Percentiles rank a stretch among this genome's conserved stretches.
Conservation (phyloP, 1,140 invertebrate species). For the Drosophila serrata region DNA sequence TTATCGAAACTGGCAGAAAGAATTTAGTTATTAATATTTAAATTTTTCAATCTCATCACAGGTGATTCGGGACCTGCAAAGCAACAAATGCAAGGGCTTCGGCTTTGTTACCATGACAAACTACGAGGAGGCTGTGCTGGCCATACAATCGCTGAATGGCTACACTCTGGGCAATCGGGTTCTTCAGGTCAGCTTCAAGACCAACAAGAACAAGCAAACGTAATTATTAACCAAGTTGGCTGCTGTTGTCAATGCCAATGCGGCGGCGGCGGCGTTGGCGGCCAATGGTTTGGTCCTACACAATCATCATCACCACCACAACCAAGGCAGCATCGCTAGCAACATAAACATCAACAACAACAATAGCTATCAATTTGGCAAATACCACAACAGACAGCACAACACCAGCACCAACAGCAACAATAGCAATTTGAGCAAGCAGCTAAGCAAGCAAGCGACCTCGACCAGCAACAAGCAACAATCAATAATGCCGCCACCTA, state of each 20-base stretch:
- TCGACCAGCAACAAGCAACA: slow-evolving; percentile 53
- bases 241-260: slow-evolving; percentile 85
- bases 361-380: slow-evolving; percentile 50
- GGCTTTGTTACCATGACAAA: slow-evolving; percentile 99
- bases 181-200: slow-evolving; percentile 99
- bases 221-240: slow-evolving; percentile 87
- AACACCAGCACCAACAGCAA: slow-evolving; percentile 40
- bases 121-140: slow-evolving; percentile 98
- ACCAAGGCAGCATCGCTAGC: slow-evolving; percentile 43
- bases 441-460: slow-evolving; percentile 29
- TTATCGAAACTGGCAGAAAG: too few relatives aligned
- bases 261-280: slow-evolving; percentile 76
- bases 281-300: slow-evolving; percentile 73
- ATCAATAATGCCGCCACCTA: slow-evolving; percentile 57
- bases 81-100: slow-evolving; percentile 99
- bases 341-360: slow-evolving; percentile 45
- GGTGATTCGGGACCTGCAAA: slow-evolving; percentile 97
- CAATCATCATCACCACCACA: slow-evolving; percentile 52
- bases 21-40: background rate
- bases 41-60: slow-evolving; percentile 13
- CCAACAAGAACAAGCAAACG: slow-evolving; percentile 96
- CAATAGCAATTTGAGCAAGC: slow-evolving; percentile 40
- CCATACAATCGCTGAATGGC: slow-evolving; percentile 98
- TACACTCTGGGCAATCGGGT: slow-evolving; percentile 98
- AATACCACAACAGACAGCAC: slow-evolving; percentile 57